Evolutionary conservation across 1,140 invertebrate genomes (phyloP), one percentile per base, ranked within the genome.

Genomic region (Diuraphis noxia): DNA sequence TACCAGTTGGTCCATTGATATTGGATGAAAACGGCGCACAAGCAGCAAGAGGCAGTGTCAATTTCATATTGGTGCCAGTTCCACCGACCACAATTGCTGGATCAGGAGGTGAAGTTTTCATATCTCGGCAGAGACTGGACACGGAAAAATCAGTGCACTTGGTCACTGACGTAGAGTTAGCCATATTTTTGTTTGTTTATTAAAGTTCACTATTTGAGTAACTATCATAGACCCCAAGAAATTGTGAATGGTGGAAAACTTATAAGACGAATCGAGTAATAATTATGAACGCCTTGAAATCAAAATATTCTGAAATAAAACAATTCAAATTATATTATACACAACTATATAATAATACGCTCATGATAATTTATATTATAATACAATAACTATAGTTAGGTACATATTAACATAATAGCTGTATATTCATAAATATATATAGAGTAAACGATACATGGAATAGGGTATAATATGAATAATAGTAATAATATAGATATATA

Each of bases 131-230:
- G 30, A 93, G 82, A 41, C 92, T 92, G 25, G 93, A 93, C 19
- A 93, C 93, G 7, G 92, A 92, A 82, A 93, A 93, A 90, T 93
- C 93, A 56, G 92, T 93, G 30, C 93, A 93, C 41, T 93, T 93
- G 23, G 88, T 86, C 8, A 92, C 92, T 10, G 92, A 91, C 13
- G 88, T 91, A 49, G 89, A 91, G 41, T 72, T 92, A 21, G 89
- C 88, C 43, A 49, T 92, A 25, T 81, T 52, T n/a, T n/a, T 30
- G 25, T 46, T 86, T 86, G 6, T 52, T 36, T 13, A 38, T 23
- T 10, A 9, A 38, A 81, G 2, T 38, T 36, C 36, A 38, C 8
- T 40, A 81, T 10, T 81, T 17, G 34, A 17, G 13, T 1, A 72
- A n/a, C 79, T 82, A 25, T 72, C 56, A 30, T 21, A 0, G 41